Evolutionary conservation across 1,140 invertebrate species (phyloP).

Genomic region (Neelides sp.): DNA sequence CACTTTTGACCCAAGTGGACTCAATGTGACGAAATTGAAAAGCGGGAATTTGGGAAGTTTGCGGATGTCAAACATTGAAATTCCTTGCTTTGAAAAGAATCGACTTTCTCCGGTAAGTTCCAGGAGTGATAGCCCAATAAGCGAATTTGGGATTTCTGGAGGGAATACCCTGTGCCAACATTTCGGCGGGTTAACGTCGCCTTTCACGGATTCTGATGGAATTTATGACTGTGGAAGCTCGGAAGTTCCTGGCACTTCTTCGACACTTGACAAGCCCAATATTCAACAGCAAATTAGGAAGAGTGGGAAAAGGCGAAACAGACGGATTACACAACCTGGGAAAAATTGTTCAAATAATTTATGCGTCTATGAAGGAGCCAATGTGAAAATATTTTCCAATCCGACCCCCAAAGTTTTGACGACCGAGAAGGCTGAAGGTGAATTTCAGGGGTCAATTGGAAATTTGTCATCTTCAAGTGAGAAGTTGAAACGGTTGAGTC

Average conservation of each 20-base stretch:
- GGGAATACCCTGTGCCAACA: not conserved
- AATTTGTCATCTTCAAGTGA: slow-evolving; percentile 32
- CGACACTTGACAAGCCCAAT: slow-evolving; percentile 9
- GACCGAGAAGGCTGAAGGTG: not conserved
- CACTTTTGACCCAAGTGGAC: slow-evolving; percentile 24
- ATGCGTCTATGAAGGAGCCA: not conserved
- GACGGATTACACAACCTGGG: slow-evolving; percentile 34
- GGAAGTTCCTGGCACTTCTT: slow-evolving; percentile 42
- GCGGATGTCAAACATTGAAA: too few relatives aligned
- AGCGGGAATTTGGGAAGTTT: too few relatives aligned
- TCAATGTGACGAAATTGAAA: too few relatives aligned
- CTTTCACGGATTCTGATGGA: slow-evolving; percentile 60
- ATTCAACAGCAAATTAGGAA: slow-evolving; percentile 31
- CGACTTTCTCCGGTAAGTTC: slow-evolving; percentile 50
- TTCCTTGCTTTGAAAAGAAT: too few relatives aligned
- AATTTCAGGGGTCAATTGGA: too few relatives aligned
- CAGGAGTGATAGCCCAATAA: slow-evolving; percentile 58
- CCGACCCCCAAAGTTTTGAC: not conserved
- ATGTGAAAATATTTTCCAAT: not conserved
- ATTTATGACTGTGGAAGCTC: slow-evolving; percentile 62
- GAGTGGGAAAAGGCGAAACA: slow-evolving; percentile 39
- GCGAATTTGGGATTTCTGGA: slow-evolving; percentile 39
- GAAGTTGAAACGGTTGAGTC: slow-evolving; percentile 37
- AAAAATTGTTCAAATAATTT: slow-evolving; percentile 34
- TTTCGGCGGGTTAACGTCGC: slow-evolving; percentile 30